A percentile compares a stretch with the other conserved stretches of the same genome.
Evolutionary conservation across 2,888 invertebrate genomes (phyloP).

Genomic region (Apodemia duryi): DNA sequence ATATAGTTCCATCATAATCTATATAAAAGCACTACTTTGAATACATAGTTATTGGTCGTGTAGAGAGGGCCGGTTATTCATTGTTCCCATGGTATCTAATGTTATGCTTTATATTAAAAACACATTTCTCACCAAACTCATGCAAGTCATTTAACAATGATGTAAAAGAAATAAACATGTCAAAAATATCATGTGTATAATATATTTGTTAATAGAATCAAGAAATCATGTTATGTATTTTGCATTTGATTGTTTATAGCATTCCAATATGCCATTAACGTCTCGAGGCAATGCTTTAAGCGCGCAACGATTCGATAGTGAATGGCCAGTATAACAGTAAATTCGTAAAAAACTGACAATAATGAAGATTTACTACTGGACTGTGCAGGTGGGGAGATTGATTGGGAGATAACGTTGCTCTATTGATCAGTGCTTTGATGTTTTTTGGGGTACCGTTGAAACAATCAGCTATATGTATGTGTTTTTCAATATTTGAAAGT

Average conservation of each 20-base stretch:
- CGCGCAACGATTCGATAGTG: constrained; percentile 31
- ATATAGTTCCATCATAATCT: too few species aligned
- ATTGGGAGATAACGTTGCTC: constrained; percentile 50
- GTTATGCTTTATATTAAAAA: too few species aligned
- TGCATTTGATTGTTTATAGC: constrained; percentile 34
- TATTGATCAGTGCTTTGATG: constrained; percentile 49
- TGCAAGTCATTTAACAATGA: neutral
- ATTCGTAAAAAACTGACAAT: constrained; percentile 58
- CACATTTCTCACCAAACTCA: too few species aligned
- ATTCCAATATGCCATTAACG: constrained; percentile 33
- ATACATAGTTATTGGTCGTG: too few species aligned
- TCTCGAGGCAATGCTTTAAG: constrained; percentile 32
- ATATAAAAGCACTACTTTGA: too few species aligned
- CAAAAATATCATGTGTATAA: constrained; percentile 18
- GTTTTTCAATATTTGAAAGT: neutral
- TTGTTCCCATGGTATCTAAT: too few species aligned
- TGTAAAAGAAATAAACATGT: constrained; percentile 18
- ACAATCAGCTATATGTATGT: neutral
- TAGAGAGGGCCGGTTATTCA: too few species aligned
- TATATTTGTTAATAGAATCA: constrained; percentile 17
- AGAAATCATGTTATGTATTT: constrained; percentile 24
- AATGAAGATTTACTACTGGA: constrained; percentile 63
- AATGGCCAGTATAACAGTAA: constrained; percentile 53
- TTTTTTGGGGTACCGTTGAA: constrained; percentile 33
- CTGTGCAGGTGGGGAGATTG: constrained; percentile 60